Percentiles rank a stretch among this genome's conserved stretches.
Conservation (phyloP, 1,140 invertebrate genomes). For the Euwallacea fornicatus region DNA sequence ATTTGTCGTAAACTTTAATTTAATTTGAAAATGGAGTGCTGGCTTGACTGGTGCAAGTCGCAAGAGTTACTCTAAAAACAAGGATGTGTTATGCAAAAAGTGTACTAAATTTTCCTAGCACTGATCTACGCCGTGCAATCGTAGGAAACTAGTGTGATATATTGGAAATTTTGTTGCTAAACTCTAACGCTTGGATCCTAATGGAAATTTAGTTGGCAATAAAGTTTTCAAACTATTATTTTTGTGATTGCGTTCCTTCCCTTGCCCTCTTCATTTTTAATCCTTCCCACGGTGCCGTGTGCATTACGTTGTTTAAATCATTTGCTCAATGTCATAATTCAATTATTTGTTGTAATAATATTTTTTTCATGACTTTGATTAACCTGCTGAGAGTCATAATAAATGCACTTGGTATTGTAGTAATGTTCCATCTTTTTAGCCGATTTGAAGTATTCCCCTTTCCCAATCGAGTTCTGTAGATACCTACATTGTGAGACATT, state of each 20-base stretch:
- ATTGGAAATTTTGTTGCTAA: constrained; percentile 39
- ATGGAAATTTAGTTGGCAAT: constrained; percentile 31
- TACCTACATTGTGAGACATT: constrained; percentile 21
- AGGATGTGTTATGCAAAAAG: constrained; percentile 18
- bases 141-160: constrained; percentile 38
- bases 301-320: background rate
- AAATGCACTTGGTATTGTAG: too few relatives aligned
- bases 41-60: constrained; percentile 47
- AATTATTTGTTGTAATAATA: background rate
- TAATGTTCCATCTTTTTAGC: too few relatives aligned
- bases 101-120: constrained; percentile 28
- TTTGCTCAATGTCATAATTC: background rate
- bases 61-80: constrained; percentile 39
- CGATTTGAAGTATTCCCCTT: too few relatives aligned
- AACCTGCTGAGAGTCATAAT: too few relatives aligned
- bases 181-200: background rate
- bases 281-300: background rate
- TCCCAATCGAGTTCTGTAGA: constrained; percentile 15
- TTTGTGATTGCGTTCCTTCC: constrained; percentile 35
- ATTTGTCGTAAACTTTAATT: constrained; percentile 20
- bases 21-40: constrained; percentile 41
- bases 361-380: background rate
- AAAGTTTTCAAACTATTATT: constrained; percentile 37
- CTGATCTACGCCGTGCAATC: constrained; percentile 28
- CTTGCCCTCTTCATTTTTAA: constrained; percentile 11